These are phyloP conservation scores for Graphium colonna DNA, from an alignment of 2,888 invertebrate genomes.

Conservation along the genomic window DNA sequence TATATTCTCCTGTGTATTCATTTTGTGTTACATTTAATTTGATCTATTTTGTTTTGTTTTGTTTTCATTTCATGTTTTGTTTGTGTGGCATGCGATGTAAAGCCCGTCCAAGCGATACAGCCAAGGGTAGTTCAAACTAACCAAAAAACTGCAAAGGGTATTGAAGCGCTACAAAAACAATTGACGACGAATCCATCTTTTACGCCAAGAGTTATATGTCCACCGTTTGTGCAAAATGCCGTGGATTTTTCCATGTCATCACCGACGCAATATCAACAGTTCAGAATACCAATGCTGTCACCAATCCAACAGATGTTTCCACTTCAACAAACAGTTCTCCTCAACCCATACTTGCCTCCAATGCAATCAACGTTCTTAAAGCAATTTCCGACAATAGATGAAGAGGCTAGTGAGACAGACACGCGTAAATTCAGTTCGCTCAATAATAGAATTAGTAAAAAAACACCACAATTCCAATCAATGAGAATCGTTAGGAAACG, in stretches of 20 bases:
- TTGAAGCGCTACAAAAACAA: constrained; percentile 68
- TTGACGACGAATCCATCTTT: constrained; percentile 73
- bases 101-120: constrained; percentile 80
- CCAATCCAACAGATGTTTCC: constrained; percentile 73
- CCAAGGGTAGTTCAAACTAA: constrained; percentile 73
- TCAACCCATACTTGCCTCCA: constrained; percentile 65
- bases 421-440: constrained; percentile 68
- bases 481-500: constrained; percentile 70
- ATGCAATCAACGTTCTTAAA: constrained; percentile 67
- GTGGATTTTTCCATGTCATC: constrained; percentile 48
- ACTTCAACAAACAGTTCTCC: constrained; percentile 62
- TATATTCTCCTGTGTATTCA: no score
- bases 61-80: background rate
- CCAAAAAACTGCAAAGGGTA: constrained; percentile 56
- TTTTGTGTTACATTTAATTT: background rate
- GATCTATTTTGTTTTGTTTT: constrained; percentile 20
- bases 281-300: constrained; percentile 63
- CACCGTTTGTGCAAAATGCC: constrained; percentile 66
- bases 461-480: constrained; percentile 67
- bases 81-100: constrained; percentile 19
- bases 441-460: constrained; percentile 59
- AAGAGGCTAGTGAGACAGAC: constrained; percentile 53
- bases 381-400: constrained; percentile 65
- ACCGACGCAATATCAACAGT: constrained; percentile 46
- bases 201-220: constrained; percentile 68